Evolutionary conservation across 2,888 invertebrate species (phyloP).

Genomic region (Cyaniris semiargus): DNA sequence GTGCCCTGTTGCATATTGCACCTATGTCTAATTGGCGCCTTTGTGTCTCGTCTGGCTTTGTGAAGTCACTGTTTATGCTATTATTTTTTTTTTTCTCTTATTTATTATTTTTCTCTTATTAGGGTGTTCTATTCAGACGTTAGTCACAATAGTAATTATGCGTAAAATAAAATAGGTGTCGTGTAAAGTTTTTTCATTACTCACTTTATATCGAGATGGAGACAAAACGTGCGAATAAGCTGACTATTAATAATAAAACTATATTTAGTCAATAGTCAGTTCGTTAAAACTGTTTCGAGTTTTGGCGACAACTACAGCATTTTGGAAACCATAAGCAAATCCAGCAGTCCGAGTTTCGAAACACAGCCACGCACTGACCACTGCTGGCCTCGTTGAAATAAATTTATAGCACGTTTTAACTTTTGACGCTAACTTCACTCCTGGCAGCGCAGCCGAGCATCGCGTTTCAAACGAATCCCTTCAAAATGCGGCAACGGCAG

Average conservation of each 20-base stretch:
- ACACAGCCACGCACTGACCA: background rate
- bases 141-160: background rate
- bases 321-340: background rate
- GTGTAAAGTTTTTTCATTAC: too few relatives aligned
- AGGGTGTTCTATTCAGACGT: background rate
- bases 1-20: conserved; percentile 32
- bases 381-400: background rate
- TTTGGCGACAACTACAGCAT: background rate
- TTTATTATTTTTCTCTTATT: conserved; percentile 20
- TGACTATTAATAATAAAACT: too few relatives aligned
- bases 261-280: too few relatives aligned
- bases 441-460: too few relatives aligned
- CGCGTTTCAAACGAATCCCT: too few relatives aligned
- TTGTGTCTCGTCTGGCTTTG: conserved; percentile 8
- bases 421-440: background rate
- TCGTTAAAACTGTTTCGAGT: background rate
- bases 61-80: conserved; percentile 8
- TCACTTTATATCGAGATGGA: too few relatives aligned
- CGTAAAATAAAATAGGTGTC: background rate
- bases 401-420: background rate
- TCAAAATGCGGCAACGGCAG: too few relatives aligned
- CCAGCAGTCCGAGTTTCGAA: background rate
- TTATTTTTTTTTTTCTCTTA: conserved; percentile 20
- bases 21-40: conserved; percentile 29
- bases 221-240: too few relatives aligned